Evolutionary conservation across 2,888 invertebrate genomes (phyloP), one percentile per base, ranked within the genome.

Genomic region (Brachynemurus nebulosus): DNA sequence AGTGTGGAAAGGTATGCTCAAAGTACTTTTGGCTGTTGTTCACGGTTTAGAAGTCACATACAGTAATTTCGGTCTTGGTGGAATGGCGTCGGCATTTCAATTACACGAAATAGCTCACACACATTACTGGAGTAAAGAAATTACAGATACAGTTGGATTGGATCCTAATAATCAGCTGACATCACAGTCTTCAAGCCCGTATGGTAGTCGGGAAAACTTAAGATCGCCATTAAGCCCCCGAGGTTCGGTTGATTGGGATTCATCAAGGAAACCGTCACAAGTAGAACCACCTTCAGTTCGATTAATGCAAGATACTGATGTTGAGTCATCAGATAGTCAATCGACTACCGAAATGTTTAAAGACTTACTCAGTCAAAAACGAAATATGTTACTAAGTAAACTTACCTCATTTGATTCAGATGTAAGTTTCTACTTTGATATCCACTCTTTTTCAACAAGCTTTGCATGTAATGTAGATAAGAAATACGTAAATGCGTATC

Each of bases 81-180:
- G 98, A 17, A 92, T 96, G 86, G 93, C 95, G 3, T 92, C 95
- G 0, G 90, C 91, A 16, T 96, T 93, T 65, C 92, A 95, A 66
- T 72, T 97, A 51, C 81, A 97, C 57, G 98, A 99, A 72, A 93
- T 99, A 59, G 90, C 93, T 2, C 97, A 99, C 63, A 99, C 98
- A 0, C 97, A 98, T 66, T 99, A 85, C 62, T 95, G 93, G 91
- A 86, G 85, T 54, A 86, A 88, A 59, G 91, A 91, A 60, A 62
- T 88, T 7, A 71, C 70, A 33, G 78, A 78, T 50, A 65, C 65
- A 1, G 62, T 69, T 54, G 72, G 60, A 46, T 17, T 43, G 12
- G 58, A 64, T 44, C 53, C 54, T 34, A 49, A 53, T 16, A 62
- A 36, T 23, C 43, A 43, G n/a, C 14, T 37, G n/a, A 18, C 37